Conservation (phyloP, 53 echinoderm and acorn worm species). For the Henricia sp. region DNA sequence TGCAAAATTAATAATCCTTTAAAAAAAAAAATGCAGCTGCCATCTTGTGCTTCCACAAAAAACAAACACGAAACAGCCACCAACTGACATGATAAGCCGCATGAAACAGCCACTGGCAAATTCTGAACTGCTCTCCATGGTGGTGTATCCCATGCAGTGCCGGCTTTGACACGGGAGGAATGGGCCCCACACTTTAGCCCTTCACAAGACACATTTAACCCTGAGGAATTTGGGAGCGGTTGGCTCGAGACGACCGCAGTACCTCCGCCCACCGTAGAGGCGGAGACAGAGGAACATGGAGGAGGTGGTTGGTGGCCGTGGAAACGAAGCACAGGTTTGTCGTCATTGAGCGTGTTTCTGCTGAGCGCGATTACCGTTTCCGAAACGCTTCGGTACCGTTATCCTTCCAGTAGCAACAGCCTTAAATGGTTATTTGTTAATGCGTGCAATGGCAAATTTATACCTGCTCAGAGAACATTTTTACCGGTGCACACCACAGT, state of each 20-base stretch:
- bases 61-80: slow-evolving; percentile 3
- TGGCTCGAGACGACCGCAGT: slow-evolving; percentile 29
- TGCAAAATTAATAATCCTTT: not conserved
- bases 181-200: slow-evolving; percentile 43
- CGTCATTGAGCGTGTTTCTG: too few species aligned
- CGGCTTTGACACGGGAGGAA: slow-evolving; percentile 36
- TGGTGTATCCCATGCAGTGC: slow-evolving; percentile 63
- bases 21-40: slow-evolving; percentile 1
- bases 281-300: slow-evolving; percentile 26
- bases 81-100: not conserved
- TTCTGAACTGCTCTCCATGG: slow-evolving; percentile 57
- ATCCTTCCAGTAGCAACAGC: too few species aligned
- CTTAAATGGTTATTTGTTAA: too few species aligned
- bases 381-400: too few species aligned
- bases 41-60: slow-evolving; percentile 23
- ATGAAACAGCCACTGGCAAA: slow-evolving; percentile 25
- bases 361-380: too few species aligned
- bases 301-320: slow-evolving; percentile 69
- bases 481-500: too few species aligned
- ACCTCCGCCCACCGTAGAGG: slow-evolving; percentile 16
- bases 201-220: slow-evolving; percentile 16
- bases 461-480: too few species aligned
- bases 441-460: too few species aligned
- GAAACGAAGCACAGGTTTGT: slow-evolving; percentile 76
- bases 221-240: slow-evolving; percentile 53